These are phyloP conservation scores for Ophiothrix spiculata DNA, from an alignment of 35 echinoderm and acorn worm species.

Conservation along the genomic window DNA sequence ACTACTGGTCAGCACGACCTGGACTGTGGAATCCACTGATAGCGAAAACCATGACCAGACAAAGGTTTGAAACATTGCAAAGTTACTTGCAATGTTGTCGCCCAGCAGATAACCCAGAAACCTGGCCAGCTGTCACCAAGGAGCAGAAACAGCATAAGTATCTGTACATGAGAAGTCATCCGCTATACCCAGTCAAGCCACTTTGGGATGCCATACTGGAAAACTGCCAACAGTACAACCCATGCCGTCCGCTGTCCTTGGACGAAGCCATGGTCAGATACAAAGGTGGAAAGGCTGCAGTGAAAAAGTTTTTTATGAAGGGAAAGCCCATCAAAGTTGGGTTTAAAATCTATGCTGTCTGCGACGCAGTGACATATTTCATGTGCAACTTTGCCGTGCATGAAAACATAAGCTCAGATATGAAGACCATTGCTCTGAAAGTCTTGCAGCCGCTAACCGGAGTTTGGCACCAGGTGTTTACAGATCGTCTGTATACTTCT, in stretches of 20 bases:
- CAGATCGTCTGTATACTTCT: slow-evolving; percentile 30
- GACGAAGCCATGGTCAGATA: slow-evolving; percentile 51
- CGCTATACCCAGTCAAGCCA: not conserved
- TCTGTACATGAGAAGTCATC: not conserved
- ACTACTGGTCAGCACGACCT: slow-evolving; percentile 13
- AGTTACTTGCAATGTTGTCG: not conserved
- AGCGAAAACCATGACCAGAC: not conserved
- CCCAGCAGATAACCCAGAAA: not conserved
- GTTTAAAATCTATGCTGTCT: slow-evolving; percentile 44
- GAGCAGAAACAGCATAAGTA: not conserved
- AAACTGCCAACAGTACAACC: not conserved
- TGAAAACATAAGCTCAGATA: not conserved
- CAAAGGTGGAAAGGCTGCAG: not conserved
- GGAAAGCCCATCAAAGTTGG: slow-evolving; percentile 30
- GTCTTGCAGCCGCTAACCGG: not conserved
- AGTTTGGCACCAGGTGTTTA: slow-evolving; percentile 22
- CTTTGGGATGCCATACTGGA: not conserved
- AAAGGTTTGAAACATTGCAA: not conserved
- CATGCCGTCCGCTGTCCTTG: not conserved
- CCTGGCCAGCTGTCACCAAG: not conserved
- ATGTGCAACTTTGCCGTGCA: slow-evolving; percentile 25
- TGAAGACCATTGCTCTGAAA: not conserved
- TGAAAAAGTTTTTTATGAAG: slow-evolving; percentile 34
- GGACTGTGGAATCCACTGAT: not conserved
- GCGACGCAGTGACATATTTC: slow-evolving; percentile 16